Percentiles rank a stretch among this genome's conserved stretches.
phyloP scores from a whole-genome alignment of 2,113 vertebrate genomes.

The Phaethornis superciliosus region DNA sequence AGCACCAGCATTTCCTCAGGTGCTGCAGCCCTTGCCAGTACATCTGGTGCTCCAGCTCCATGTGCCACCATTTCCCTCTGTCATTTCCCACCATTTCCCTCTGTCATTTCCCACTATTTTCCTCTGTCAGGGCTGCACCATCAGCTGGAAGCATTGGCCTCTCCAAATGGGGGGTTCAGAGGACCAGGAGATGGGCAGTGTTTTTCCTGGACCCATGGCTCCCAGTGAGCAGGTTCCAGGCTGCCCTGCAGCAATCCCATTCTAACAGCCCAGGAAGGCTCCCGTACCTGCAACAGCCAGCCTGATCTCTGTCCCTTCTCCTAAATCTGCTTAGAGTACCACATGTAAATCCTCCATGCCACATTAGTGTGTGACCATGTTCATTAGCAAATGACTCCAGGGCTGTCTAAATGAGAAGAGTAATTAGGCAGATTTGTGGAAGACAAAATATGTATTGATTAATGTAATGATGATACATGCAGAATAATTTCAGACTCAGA shows the following conservation, averaged over 20 bases:
- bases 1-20: neutral
- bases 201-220: neutral
- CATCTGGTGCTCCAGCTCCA: neutral
- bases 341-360: constrained; percentile 36
- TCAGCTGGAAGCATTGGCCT: neutral
- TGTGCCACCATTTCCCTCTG: neutral
- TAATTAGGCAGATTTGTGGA: constrained; percentile 67
- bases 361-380: neutral
- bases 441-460: constrained; percentile 71
- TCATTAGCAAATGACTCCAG: constrained; percentile 67
- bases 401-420: constrained; percentile 68
- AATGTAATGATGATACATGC: constrained; percentile 51
- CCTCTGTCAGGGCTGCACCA: neutral
- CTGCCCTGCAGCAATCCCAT: neutral
- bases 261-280: neutral
- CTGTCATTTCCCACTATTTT: no score
- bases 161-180: neutral
- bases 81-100: neutral
- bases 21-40: neutral
- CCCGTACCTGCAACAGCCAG: neutral
- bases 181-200: neutral
- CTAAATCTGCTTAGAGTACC: neutral
- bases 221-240: neutral
- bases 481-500: constrained; percentile 37
- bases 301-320: neutral